A percentile compares a stretch with the other conserved stretches of the same genome.
Conservation (phyloP, 2,797 vertebrate genomes). For the Danio choprae region DNA sequence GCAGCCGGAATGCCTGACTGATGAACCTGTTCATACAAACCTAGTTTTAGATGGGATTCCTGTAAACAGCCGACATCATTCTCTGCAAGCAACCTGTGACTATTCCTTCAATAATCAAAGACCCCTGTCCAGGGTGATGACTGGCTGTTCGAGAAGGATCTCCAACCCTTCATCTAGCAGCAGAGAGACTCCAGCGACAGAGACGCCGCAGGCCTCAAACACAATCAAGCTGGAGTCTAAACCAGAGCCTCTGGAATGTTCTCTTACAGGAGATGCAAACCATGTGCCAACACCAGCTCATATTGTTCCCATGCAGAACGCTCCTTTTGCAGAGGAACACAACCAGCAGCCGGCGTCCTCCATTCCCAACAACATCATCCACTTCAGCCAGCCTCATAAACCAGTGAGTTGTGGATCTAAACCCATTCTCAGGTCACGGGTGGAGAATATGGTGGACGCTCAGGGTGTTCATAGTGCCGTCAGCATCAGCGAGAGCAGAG, state of each 20-base stretch:
- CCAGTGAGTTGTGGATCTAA: background rate
- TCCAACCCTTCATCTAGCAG: background rate
- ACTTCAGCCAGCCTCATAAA: background rate
- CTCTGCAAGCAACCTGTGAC: constrained; percentile 1
- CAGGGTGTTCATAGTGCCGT: background rate
- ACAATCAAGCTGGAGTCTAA: constrained; percentile 48
- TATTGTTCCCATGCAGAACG: background rate
- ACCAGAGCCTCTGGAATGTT: constrained; percentile 29
- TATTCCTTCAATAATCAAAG: constrained; percentile 7
- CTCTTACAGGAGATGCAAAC: background rate
- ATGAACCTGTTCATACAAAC: constrained; percentile 60
- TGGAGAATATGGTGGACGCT: constrained; percentile 44
- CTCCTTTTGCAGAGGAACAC: background rate
- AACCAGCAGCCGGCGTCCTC: background rate
- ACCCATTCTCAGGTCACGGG: constrained; percentile 58
- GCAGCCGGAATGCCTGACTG: constrained; percentile 53
- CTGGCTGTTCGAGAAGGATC: background rate
- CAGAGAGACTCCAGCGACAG: background rate
- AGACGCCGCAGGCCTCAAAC: background rate
- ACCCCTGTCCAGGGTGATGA: constrained; percentile 5
- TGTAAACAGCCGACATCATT: background rate
- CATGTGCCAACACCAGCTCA: background rate
- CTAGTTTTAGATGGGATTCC: constrained; percentile 21
- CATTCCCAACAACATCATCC: background rate
- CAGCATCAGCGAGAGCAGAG: constrained; percentile 24